Evolutionary conservation across 2,888 invertebrate genomes (phyloP).

Genomic region (Anarsia innoxiella): DNA sequence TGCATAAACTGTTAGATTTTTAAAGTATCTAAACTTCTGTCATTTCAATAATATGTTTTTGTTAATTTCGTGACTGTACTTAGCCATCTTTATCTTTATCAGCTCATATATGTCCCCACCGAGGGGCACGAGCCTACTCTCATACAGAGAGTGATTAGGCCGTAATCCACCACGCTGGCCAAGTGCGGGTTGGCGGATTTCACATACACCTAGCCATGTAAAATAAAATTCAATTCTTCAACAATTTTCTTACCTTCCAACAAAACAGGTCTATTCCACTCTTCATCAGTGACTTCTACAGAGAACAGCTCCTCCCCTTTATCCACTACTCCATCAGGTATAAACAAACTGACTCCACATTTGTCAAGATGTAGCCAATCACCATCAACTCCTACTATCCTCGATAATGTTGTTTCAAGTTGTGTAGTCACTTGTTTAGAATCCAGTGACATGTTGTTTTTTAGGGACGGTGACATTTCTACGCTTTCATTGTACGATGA

Average conservation of each 20-base stretch:
- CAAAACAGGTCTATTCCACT: constrained; percentile 89
- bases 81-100: no score
- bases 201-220: no score
- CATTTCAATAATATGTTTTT: no score
- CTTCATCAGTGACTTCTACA: constrained; percentile 91
- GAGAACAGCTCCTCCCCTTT: constrained; percentile 89
- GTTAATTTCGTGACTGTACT: no score
- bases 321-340: constrained; percentile 93
- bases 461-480: constrained; percentile 64
- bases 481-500: constrained; percentile 68
- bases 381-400: constrained; percentile 73
- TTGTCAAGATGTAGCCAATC: constrained; percentile 81
- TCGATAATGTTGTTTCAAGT: constrained; percentile 59
- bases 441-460: constrained; percentile 59
- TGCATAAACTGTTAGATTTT: no score
- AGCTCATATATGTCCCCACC: no score
- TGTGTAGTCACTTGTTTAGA: constrained; percentile 43
- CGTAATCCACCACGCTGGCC: no score
- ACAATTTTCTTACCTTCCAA: constrained; percentile 82
- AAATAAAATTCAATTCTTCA: no score
- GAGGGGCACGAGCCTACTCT: no score
- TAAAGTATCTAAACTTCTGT: no score
- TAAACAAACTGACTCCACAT: constrained; percentile 86
- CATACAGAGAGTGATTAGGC: no score
- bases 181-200: no score